phyloP scores from a whole-genome alignment of 2,888 invertebrate genomes.

The Antheraea yamamai region DNA sequence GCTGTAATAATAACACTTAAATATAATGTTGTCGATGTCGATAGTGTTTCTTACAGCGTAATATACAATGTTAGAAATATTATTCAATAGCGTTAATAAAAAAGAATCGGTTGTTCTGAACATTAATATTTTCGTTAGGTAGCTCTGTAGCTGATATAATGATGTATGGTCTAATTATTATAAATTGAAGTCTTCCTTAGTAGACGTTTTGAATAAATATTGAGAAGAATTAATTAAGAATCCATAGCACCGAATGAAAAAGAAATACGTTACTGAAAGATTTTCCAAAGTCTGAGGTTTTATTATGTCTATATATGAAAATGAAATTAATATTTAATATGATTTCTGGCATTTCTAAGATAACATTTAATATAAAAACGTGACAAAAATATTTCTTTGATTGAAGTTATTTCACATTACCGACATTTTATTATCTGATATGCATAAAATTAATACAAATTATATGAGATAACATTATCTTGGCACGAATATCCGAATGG shows the following conservation, averaged over 20 bases:
- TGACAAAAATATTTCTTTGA: conserved; percentile 9
- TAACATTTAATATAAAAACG: neutral
- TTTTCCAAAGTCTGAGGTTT: neutral
- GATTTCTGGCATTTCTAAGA: neutral
- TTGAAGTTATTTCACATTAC: conserved; percentile 6
- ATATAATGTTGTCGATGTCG: no score
- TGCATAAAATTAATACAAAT: neutral
- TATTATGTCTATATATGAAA: no score
- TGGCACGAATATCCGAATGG: neutral
- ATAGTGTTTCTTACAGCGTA: no score
- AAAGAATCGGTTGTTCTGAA: no score
- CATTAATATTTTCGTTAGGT: no score
- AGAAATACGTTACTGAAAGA: neutral
- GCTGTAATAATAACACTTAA: no score
- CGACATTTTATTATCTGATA: conserved; percentile 12
- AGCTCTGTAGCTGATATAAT: no score
- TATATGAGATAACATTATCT: conserved; percentile 6
- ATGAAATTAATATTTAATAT: neutral
- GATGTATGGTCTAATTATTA: neutral
- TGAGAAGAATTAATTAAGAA: neutral
- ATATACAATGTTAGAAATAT: no score
- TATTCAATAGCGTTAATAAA: no score
- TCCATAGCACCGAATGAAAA: no score
- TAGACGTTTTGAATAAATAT: neutral
- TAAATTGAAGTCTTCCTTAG: neutral